A percentile compares a stretch with the other conserved stretches of the same genome.
These are phyloP conservation scores for Tipula vernalis DNA, from an alignment of 2,888 invertebrate genomes.

Conservation along the genomic window DNA sequence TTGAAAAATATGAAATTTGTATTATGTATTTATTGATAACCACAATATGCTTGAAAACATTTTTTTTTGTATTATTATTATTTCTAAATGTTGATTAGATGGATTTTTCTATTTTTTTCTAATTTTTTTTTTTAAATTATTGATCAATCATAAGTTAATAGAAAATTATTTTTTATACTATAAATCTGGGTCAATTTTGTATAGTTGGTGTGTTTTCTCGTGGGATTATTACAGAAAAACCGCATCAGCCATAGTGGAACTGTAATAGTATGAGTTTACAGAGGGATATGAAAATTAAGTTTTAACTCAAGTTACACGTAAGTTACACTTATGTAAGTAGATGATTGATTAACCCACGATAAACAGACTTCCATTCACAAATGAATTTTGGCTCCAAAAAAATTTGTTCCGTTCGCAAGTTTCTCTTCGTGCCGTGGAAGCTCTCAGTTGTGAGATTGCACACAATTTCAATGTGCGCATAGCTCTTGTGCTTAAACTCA, in stretches of 20 bases:
- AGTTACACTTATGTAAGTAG: no score
- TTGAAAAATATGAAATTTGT: neutral
- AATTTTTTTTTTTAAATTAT: neutral
- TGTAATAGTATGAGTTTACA: no score
- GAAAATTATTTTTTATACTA: neutral
- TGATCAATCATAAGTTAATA: neutral
- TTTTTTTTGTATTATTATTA: neutral
- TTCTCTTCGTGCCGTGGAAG: no score
- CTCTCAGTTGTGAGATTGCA: no score
- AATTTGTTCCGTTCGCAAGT: no score
- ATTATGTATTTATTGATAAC: neutral
- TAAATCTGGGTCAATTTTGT: neutral
- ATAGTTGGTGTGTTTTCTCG: neutral
- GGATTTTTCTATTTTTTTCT: neutral
- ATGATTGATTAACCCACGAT: no score
- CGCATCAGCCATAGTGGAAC: neutral
- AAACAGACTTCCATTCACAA: no score
- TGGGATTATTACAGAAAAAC: neutral
- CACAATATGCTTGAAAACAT: neutral
- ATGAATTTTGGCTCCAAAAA: no score
- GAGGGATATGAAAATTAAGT: no score
- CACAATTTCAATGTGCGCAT: no score
- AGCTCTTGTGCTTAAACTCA: no score
- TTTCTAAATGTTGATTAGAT: neutral
- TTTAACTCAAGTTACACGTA: no score